Evolutionary conservation across 2,888 invertebrate species (phyloP), one percentile per base, ranked within the genome.

Genomic region (Dynastes maya): DNA sequence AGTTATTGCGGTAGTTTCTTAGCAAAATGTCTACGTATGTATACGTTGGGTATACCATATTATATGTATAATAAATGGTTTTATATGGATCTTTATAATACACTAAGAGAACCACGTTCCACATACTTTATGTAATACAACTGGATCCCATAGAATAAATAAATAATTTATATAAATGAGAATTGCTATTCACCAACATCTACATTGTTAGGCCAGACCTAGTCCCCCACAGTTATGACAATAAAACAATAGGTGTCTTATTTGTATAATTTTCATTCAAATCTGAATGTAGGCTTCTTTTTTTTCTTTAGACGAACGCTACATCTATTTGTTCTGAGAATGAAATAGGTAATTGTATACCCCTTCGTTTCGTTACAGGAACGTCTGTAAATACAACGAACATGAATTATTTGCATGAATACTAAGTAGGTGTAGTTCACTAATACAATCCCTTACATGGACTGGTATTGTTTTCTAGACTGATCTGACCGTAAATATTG

Each of bases 181-280:
- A 74, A 61, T 74, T 61, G 13, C 45, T 74, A 61, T 74, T 74
- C 61, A 61, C 22, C 40, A 74, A 49, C 71, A 37, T 71, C 11
- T 55, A 58, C 9, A 71, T 58, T 58, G 71, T 71, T 37, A 1
- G 32, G 37, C 9, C n/a, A 55, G n/a, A 45, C 61, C 11, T 58
- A 45, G 22, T 37, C 51, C 51, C 53, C 51, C 51, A 53, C 51
- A 29, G 22, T 22, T 27, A 13, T 27, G 1, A 74, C 61, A 74
- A 61, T 61, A 49, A 49, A 58, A 74, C 72, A 74, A 74, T 74
- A 61, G 61, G 22, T 40, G 68, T 68, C 49, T 68, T 68, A 74
- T 74, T 74, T 74, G 72, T 74, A 63, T 74, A 61, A 74, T 63
- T 74, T 63, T 61, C 63, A 74, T 74, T 61, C 45, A 40, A 27